A percentile compares a stretch with the other conserved stretches of the same genome.
phyloP scores from a whole-genome alignment of 2,888 invertebrate genomes.

The Euphydryas editha region DNA sequence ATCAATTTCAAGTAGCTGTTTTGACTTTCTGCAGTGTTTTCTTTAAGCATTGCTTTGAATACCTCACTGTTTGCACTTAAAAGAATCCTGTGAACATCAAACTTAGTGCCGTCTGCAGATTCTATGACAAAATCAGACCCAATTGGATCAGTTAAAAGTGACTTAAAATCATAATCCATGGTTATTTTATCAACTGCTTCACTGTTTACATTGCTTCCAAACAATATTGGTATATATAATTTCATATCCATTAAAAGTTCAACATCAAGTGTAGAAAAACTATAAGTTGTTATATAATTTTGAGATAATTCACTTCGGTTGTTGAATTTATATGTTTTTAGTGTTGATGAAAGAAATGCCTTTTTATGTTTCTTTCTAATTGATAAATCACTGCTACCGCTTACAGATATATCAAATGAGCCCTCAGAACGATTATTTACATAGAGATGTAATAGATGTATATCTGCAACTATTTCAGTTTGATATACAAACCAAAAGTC shows the following conservation, averaged over 20 bases:
- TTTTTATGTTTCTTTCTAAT: slow-evolving; percentile 56
- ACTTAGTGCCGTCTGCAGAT: slow-evolving; percentile 66
- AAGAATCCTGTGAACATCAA: slow-evolving; percentile 66
- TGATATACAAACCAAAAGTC: slow-evolving; percentile 70
- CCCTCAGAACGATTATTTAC: slow-evolving; percentile 59
- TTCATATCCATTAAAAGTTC: slow-evolving; percentile 61
- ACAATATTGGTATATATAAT: slow-evolving; percentile 61
- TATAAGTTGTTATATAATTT: slow-evolving; percentile 64
- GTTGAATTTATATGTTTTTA: slow-evolving; percentile 53
- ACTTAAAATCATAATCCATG: slow-evolving; percentile 59
- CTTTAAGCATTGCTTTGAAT: slow-evolving; percentile 76
- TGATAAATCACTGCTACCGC: slow-evolving; percentile 53
- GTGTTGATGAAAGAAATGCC: slow-evolving; percentile 54
- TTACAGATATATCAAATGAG: slow-evolving; percentile 56
- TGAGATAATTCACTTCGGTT: slow-evolving; percentile 46
- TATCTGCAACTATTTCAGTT: slow-evolving; percentile 59
- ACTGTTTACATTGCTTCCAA: slow-evolving; percentile 39
- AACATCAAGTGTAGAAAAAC: slow-evolving; percentile 63
- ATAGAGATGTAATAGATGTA: slow-evolving; percentile 69
- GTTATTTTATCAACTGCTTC: slow-evolving; percentile 30
- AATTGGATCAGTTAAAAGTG: slow-evolving; percentile 63
- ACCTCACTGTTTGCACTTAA: slow-evolving; percentile 70
- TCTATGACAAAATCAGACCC: slow-evolving; percentile 72
- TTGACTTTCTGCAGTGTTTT: slow-evolving; percentile 72
- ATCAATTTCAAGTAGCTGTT: slow-evolving; percentile 66